Evolutionary conservation across 2,797 vertebrate species (phyloP).

Genomic region (Odontamblyopus rebecca): DNA sequence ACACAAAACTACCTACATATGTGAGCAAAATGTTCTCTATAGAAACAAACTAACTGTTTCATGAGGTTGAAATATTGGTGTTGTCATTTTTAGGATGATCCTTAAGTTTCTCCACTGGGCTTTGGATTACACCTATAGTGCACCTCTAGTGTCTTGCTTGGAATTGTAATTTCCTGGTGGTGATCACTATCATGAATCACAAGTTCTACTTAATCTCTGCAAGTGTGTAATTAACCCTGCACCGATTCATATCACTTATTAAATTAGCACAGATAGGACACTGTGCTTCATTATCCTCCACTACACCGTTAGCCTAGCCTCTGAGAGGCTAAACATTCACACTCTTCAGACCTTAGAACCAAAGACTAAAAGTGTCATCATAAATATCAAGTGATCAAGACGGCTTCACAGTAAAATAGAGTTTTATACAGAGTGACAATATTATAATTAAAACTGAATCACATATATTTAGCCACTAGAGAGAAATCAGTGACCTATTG

Average conservation of each 20-base stretch:
- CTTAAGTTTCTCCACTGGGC: conserved; percentile 48
- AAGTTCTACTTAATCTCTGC: conserved; percentile 63
- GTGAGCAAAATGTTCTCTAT: too few relatives aligned
- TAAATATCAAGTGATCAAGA: conserved; percentile 1
- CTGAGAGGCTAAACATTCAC: conserved; percentile 20
- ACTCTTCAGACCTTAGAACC: conserved; percentile 14
- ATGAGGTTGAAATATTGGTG: background rate
- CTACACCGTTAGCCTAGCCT: conserved; percentile 19
- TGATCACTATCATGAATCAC: conserved; percentile 68
- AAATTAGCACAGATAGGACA: conserved; percentile 60
- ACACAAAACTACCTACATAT: too few relatives aligned
- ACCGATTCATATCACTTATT: conserved; percentile 71
- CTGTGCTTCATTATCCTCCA: conserved; percentile 41
- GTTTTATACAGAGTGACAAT: conserved; percentile 14
- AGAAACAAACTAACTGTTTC: background rate
- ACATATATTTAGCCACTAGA: conserved; percentile 36
- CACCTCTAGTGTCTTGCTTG: conserved; percentile 53
- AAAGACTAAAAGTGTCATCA: background rate
- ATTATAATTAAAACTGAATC: conserved; percentile 40
- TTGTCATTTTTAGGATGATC: conserved; percentile 38
- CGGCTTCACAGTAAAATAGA: conserved; percentile 24
- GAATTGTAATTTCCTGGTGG: conserved; percentile 59
- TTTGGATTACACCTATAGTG: conserved; percentile 38
- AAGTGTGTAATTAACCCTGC: conserved; percentile 73
- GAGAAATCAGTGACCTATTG: conserved; percentile 42